Base-by-base conservation (phyloP, 35 echinoderm and acorn worm genomes). In the Amphiura filiformis region DNA sequence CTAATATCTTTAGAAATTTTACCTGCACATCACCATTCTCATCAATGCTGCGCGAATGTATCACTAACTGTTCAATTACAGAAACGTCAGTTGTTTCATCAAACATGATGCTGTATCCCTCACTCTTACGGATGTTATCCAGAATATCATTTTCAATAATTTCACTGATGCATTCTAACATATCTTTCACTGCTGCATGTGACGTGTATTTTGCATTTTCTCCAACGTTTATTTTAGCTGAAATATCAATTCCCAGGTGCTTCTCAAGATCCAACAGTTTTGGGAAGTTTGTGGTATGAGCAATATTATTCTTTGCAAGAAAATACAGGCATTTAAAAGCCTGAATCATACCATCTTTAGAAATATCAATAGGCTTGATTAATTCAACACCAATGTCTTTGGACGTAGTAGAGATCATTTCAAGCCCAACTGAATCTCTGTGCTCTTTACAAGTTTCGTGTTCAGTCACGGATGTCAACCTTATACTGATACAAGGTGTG, bases 51-150 rank as follows among this genome's bases (percentile, higher is more conserved):
- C 88, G 57, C 64, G n/a, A n/a, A 84, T 90, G 80, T 20, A 90
- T 84, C 28, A 84, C 81, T 14, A 90, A 39, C 84, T 90, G 88
- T 76, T 90, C 88, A 40, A 84, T 80, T 39, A 49, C 37, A 34
- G 80, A 37, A 37, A 90, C 81, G 84, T 90, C 81, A 38, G 88
- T 84, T 31, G 88, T 90, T 84, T 90, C 88, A 77, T 83, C 81
- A 88, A 88, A 81, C 78, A 87, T 88, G 0, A 88, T 37, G 44
- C 38, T 39, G 61, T 33, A 88, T 4, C 5, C 41, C 17, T 47
- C 41, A 17, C 41, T 47, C n/a, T n/a, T 20, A 11, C 44, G 44
- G 44, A 52, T 52, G 44, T 20, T 52, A 20, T 52, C 20, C 44
- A 52, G 44, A 52, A 52, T 52, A 11, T 52, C 44, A 52, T 52